phyloP scores from a whole-genome alignment of 1,140 invertebrate genomes.

The Vanessa atalanta region DNA sequence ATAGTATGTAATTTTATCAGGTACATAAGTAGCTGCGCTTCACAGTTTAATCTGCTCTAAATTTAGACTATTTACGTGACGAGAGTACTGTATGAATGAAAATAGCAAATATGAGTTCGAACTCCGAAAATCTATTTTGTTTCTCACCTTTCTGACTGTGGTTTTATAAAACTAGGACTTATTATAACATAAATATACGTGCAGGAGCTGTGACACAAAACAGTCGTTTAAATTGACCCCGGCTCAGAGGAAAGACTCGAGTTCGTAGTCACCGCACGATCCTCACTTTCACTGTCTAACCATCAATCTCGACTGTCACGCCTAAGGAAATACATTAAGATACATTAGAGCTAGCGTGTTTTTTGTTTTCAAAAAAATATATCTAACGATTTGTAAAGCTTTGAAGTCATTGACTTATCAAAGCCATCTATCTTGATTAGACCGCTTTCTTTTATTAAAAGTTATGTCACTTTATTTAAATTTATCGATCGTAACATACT shows the following conservation, averaged over 20 bases:
- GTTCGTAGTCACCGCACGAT: slow-evolving; percentile 58
- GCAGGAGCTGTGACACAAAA: slow-evolving; percentile 8
- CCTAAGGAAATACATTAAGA: slow-evolving; percentile 58
- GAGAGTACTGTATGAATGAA: too few species aligned
- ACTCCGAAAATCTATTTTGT: too few species aligned
- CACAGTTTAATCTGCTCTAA: too few species aligned
- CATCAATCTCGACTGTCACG: slow-evolving; percentile 65
- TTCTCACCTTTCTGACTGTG: too few species aligned
- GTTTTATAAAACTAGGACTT: too few species aligned
- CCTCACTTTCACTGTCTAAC: slow-evolving; percentile 65
- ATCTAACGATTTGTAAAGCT: slow-evolving; percentile 25
- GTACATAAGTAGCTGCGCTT: too few species aligned
- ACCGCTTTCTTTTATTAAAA: slow-evolving; percentile 20
- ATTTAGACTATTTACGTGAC: too few species aligned
- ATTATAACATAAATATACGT: neutral
- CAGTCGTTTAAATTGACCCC: slow-evolving; percentile 41
- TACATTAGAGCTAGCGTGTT: slow-evolving; percentile 44
- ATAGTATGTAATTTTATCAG: too few species aligned
- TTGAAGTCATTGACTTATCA: slow-evolving; percentile 28
- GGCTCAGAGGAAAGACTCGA: slow-evolving; percentile 49
- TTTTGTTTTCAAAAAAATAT: slow-evolving; percentile 41
- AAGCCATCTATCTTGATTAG: slow-evolving; percentile 29
- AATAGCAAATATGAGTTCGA: too few species aligned
- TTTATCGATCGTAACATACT: too few species aligned
- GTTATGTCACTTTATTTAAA: slow-evolving; percentile 2